Evolutionary conservation across 2,888 invertebrate species (phyloP).

Genomic region (Cantharis rufa): DNA sequence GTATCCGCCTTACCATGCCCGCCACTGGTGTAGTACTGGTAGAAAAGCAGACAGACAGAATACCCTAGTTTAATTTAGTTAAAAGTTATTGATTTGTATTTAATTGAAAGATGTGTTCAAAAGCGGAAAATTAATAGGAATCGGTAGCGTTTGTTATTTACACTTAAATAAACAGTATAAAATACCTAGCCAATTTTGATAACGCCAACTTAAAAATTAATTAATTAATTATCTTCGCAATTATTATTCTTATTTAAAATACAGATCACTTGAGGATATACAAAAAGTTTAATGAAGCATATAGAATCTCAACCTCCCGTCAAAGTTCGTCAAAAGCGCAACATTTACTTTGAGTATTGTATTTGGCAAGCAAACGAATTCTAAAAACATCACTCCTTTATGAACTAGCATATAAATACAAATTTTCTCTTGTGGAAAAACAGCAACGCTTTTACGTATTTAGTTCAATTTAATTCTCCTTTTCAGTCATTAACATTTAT

Average conservation of each 20-base stretch:
- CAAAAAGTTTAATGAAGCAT: neutral
- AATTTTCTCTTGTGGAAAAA: slow-evolving; percentile 22
- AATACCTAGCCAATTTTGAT: neutral
- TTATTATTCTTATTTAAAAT: neutral
- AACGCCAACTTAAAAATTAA: neutral
- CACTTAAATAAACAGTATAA: neutral
- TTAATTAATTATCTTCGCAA: neutral
- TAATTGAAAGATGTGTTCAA: neutral
- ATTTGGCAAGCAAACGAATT: slow-evolving; percentile 6
- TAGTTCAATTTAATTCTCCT: slow-evolving; percentile 18
- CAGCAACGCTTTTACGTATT: slow-evolving; percentile 21
- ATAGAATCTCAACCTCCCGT: neutral
- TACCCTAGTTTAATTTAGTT: neutral
- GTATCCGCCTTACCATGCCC: neutral
- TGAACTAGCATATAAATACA: slow-evolving; percentile 14
- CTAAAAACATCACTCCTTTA: slow-evolving; percentile 16
- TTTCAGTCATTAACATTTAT: slow-evolving; percentile 23
- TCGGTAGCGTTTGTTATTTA: neutral
- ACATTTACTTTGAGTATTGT: slow-evolving; percentile 15
- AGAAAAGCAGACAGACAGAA: neutral
- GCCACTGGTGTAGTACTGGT: neutral
- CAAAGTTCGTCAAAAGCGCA: slow-evolving; percentile 5
- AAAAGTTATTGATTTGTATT: neutral
- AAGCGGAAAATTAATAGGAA: neutral
- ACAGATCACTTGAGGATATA: neutral